phyloP scores from a whole-genome alignment of 2,888 invertebrate genomes.

The Thereva unica region DNA sequence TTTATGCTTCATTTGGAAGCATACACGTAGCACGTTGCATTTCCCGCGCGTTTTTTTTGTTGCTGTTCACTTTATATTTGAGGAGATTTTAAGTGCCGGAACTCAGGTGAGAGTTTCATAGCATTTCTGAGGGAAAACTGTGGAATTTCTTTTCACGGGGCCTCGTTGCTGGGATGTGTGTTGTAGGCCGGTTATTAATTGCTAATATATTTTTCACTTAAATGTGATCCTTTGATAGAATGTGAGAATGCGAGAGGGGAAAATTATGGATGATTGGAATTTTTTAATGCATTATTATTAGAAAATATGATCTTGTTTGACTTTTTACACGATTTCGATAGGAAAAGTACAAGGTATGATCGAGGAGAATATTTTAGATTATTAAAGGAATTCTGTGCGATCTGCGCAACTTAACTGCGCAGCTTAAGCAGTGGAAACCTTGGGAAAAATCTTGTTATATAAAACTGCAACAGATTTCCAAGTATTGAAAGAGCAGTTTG shows the following conservation, averaged over 20 bases:
- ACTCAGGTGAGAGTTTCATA: conserved; percentile 22
- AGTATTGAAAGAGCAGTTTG: no score
- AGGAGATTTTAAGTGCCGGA: conserved; percentile 15
- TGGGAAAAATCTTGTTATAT: no score
- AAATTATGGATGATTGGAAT: conserved; percentile 9
- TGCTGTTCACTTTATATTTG: no score
- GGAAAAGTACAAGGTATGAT: no score
- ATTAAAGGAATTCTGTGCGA: no score
- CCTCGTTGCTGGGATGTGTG: not conserved
- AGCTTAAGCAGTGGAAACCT: no score
- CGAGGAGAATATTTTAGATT: no score
- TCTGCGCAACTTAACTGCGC: no score
- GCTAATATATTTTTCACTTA: conserved; percentile 13
- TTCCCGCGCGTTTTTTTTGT: conserved; percentile 16
- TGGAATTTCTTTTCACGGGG: not conserved
- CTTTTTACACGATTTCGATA: no score
- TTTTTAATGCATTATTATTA: not conserved
- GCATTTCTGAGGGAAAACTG: conserved; percentile 2
- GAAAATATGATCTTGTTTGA: no score
- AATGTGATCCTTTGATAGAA: conserved; percentile 9
- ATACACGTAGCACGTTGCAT: conserved; percentile 18
- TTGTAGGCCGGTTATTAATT: conserved; percentile 27
- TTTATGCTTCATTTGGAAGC: not conserved
- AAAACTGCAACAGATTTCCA: no score
- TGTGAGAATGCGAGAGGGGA: conserved; percentile 1